Conservation (phyloP, 2,113 vertebrate genomes). For the Cryptotis parvus region DNA sequence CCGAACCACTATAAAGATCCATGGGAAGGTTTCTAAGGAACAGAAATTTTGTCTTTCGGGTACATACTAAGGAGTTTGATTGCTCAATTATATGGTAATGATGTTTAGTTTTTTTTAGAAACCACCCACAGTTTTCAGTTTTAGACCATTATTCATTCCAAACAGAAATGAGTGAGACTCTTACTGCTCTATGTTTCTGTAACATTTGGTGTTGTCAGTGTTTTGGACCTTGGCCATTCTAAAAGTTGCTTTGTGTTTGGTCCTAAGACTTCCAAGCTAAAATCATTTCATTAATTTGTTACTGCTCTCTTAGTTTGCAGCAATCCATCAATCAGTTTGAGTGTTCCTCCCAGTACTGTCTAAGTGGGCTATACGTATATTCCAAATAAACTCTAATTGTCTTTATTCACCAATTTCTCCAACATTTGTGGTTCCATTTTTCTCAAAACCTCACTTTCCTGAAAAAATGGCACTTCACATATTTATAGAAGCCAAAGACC, state of each 20-base stretch:
- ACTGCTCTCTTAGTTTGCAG: background rate
- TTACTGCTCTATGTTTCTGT: background rate
- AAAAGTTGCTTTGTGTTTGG: background rate
- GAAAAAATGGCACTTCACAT: background rate
- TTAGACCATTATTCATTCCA: background rate
- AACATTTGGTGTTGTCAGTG: background rate
- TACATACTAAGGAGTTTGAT: background rate
- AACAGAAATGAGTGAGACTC: background rate
- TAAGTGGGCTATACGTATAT: background rate
- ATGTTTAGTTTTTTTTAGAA: slow-evolving; percentile 14
- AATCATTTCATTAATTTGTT: background rate
- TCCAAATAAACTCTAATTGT: background rate
- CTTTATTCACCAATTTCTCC: background rate
- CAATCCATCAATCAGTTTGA: background rate
- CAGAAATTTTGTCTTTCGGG: background rate
- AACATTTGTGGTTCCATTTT: background rate
- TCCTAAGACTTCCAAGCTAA: background rate
- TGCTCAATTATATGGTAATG: background rate
- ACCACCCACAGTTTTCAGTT: background rate
- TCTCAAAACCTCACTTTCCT: background rate
- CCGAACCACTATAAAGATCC: background rate
- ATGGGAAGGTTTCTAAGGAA: background rate
- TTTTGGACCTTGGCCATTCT: background rate
- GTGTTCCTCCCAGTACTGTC: background rate
- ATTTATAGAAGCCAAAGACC: background rate